phyloP scores from a whole-genome alignment of 1,140 invertebrate species.

The Drosophila azteca region DNA sequence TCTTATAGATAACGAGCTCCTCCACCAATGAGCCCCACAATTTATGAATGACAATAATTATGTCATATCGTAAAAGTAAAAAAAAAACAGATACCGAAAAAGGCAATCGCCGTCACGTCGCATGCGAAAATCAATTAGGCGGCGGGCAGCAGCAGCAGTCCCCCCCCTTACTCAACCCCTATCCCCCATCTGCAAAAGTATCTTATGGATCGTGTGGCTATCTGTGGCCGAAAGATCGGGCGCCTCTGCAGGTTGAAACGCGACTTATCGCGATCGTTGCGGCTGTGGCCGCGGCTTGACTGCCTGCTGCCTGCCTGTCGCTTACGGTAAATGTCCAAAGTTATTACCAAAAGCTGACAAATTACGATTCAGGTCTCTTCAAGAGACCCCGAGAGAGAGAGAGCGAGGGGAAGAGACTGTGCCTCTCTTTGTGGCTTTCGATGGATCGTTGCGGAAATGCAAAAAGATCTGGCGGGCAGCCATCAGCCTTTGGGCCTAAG shows the following conservation, averaged over 20 bases:
- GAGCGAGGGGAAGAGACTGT: no score
- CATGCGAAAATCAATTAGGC: slow-evolving; percentile 75
- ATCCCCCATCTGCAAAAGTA: slow-evolving; percentile 43
- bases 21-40: slow-evolving; percentile 15
- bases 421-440: slow-evolving; percentile 16
- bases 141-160: slow-evolving; percentile 6
- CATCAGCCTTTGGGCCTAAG: slow-evolving; percentile 21
- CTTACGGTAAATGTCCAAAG: slow-evolving; percentile 78
- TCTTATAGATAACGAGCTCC: slow-evolving; percentile 55
- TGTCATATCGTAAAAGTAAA: slow-evolving; percentile 50
- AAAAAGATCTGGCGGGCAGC: slow-evolving; percentile 32
- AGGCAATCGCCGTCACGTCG: slow-evolving; percentile 52
- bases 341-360: slow-evolving; percentile 80
- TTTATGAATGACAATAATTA: slow-evolving; percentile 77
- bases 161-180: no score
- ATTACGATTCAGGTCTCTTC: slow-evolving; percentile 58
- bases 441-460: slow-evolving; percentile 61
- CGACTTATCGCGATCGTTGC: slow-evolving; percentile 60
- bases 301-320: slow-evolving; percentile 30
- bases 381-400: slow-evolving; percentile 27
- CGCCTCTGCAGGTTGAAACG: slow-evolving; percentile 60
- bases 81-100: slow-evolving; percentile 26
- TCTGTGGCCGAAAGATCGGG: slow-evolving; percentile 48
- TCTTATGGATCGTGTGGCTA: slow-evolving; percentile 60
- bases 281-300: background rate